These are phyloP conservation scores for Siniperca obscura DNA, from an alignment of 2,797 vertebrate species.

Conservation along the genomic window DNA sequence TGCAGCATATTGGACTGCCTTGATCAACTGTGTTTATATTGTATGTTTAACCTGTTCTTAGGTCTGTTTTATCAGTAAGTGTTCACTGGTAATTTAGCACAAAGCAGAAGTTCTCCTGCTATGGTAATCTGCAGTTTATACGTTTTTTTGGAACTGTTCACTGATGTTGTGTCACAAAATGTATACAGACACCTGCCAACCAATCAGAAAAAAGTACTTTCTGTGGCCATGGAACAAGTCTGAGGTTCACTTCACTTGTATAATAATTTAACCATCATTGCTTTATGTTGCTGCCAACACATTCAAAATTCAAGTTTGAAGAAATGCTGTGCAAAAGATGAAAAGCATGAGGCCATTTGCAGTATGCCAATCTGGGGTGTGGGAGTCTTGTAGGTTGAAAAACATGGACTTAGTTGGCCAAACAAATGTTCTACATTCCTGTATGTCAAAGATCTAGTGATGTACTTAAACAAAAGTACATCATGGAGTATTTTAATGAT, in stretches of 20 bases:
- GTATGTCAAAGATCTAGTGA: neutral
- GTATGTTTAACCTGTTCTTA: neutral
- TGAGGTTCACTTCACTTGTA: neutral
- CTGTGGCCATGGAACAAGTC: neutral
- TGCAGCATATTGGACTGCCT: too few relatives aligned
- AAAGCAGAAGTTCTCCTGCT: neutral
- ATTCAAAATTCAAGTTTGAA: neutral
- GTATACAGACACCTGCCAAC: neutral
- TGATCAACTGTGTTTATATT: neutral
- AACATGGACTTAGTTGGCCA: neutral
- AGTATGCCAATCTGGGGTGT: neutral
- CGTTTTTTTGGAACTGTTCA: neutral
- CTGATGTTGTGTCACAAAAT: too few relatives aligned
- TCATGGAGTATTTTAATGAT: too few relatives aligned
- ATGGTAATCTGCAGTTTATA: too few relatives aligned
- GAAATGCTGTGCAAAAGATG: neutral
- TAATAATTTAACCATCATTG: neutral
- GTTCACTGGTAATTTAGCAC: neutral
- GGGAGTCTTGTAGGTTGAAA: conserved; percentile 14
- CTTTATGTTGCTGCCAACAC: neutral
- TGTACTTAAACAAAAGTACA: neutral
- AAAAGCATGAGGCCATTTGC: neutral
- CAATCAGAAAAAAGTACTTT: neutral
- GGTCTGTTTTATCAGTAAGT: neutral
- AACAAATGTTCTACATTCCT: neutral